Base-by-base conservation (phyloP, 2,113 vertebrate genomes). In the Pithys albifrons region DNA sequence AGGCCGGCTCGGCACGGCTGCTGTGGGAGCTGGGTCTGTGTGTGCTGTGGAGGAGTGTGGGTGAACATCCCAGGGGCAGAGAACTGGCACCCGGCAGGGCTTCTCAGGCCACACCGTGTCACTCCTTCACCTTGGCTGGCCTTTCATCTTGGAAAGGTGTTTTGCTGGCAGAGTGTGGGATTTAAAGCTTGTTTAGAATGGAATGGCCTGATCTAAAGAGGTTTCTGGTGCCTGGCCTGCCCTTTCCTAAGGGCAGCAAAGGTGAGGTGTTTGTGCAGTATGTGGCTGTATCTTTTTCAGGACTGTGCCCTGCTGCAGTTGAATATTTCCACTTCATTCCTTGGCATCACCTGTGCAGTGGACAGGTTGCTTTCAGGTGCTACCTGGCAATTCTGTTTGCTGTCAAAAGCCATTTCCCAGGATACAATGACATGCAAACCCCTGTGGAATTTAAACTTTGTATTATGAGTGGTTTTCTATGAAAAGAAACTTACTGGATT, bases 131-230 rank as follows among this genome's bases (percentile, higher is more conserved):
- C 25, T 19, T 62, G 35, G 6, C 25, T 67, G 67, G 25, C 19
- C 14, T 46, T 10, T 54, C 7, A 3, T 6, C 1, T 35, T 25
- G 10, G 23, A 37, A 39, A 4, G 33, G 19, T 54, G 14, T 59
- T 46, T n/a, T 83, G n/a, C 13, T 70, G 48, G 48, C 61, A 58
- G 43, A 27, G 19, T 3, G 11, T 45, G 49, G 46, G 49, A 11
- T 2, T 22, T 49, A 14, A 4, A 31, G 43, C 33, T 58, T 0
- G 0, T 65, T 71, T 14, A 7, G 16, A 23, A 66, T 75, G n/a
- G 4, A 76, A 11, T 23, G 46, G 20, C 20, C 78, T 45, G 14
- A 6, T 52, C 13, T 35, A 6, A 61, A 62, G 31, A 13, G 37
- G 10, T 24, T 22, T 64, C 29, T 67, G 55, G 39, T 58, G 41